Evolutionary conservation across 1,140 invertebrate species (phyloP), one percentile per base, ranked within the genome.

Genomic region (Ericerus pela): DNA sequence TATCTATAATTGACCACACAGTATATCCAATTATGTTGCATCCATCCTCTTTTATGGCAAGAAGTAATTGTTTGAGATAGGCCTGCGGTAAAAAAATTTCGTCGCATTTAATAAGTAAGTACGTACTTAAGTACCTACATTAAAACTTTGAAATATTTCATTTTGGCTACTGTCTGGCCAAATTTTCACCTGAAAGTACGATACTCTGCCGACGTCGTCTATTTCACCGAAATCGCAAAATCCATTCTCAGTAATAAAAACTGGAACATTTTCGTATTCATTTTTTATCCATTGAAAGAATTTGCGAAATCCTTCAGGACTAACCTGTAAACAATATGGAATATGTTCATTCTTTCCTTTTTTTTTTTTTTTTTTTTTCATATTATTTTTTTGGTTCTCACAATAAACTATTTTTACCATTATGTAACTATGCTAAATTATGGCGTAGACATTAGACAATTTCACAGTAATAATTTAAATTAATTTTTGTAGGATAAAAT

Each of bases 1-100:
- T 88, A 59, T 88, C 85, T 59, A 88, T 68, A 1, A 88, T 65
- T 60, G 79, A 80, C 84, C 85, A 88, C 36, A 76, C 71, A 0
- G 79, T 77, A 61, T 87, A 88, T 0, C 73, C 79, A n/a, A 70
- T 66, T 0, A 88, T 74, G 33, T 80, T 75, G 29, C 78, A 79
- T 0, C 74, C 73, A 61, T 84, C 79, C 14, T 77, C 69, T 30
- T 77, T 61, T 4, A 85, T 75, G 1, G 83, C 81, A 60, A 76
- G 72, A 20, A 81, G 68, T 57, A 86, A 66, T 16, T 78, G 72
- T 54, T 76, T 74, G 18, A 87, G 70, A 63, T 86, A 84, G 8
- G 69, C 64, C 63, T 76, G 67, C 8, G 72, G 73, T 36, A n/a
- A 18, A 54, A 52, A 58, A 37, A 38, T 10, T 36, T 36, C 30